Percentiles rank a stretch among this genome's conserved stretches.
phyloP scores from a whole-genome alignment of 2,797 vertebrate genomes.

The Pteronotus mesoamericanus region DNA sequence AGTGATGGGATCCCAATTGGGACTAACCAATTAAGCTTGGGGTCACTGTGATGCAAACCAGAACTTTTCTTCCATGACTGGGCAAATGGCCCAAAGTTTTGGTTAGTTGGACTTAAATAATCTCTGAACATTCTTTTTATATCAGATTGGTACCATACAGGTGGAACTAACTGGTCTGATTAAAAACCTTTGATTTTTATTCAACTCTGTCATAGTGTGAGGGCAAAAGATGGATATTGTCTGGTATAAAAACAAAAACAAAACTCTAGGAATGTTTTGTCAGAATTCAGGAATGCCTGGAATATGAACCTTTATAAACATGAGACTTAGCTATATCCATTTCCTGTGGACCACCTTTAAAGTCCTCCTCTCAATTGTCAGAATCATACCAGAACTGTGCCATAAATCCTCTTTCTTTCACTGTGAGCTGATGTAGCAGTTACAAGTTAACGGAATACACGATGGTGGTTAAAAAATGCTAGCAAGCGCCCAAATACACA shows the following conservation, averaged over 20 bases:
- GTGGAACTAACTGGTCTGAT: background rate
- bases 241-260: background rate
- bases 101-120: constrained; percentile 45
- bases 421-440: background rate
- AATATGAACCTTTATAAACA: background rate
- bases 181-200: constrained; percentile 22
- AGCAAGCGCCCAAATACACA: background rate
- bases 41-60: background rate
- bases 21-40: background rate
- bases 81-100: background rate
- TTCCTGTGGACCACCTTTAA: background rate
- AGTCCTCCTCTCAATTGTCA: background rate
- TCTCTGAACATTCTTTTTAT: background rate
- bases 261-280: background rate
- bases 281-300: background rate
- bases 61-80: background rate
- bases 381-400: background rate
- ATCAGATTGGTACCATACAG: background rate
- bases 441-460: background rate
- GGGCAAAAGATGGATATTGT: background rate
- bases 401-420: background rate
- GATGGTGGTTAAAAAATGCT: background rate
- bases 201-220: background rate
- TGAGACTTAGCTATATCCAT: background rate
- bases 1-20: background rate